These are phyloP conservation scores for Nyctibius grandis DNA, from an alignment of 2,797 vertebrate species.

Conservation along the genomic window DNA sequence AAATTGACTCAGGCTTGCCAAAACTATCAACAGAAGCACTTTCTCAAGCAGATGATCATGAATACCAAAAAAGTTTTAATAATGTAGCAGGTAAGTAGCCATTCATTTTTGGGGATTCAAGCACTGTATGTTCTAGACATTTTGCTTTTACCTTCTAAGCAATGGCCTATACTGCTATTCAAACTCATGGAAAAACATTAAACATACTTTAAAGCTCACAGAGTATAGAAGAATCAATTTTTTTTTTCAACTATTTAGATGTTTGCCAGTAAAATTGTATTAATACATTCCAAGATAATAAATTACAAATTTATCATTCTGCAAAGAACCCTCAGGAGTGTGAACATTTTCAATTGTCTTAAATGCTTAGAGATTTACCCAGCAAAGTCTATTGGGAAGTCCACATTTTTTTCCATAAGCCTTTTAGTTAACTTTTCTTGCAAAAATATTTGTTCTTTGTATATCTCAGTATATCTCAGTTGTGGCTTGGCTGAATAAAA, in stretches of 20 bases:
- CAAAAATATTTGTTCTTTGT: background rate
- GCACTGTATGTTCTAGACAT: background rate
- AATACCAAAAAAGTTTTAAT: background rate
- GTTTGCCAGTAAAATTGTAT: background rate
- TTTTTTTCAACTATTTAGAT: background rate
- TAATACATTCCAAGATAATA: background rate
- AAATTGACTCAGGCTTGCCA: background rate
- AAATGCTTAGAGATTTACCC: background rate
- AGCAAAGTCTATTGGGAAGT: background rate
- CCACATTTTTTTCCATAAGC: background rate
- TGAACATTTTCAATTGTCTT: background rate
- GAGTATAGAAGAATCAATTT: background rate
- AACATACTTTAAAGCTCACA: background rate
- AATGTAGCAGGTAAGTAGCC: background rate
- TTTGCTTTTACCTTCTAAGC: background rate
- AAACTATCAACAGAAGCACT: background rate
- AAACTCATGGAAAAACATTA: background rate
- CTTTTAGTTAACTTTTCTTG: background rate
- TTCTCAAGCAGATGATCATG: background rate
- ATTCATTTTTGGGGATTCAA: background rate
- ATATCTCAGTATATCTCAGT: background rate
- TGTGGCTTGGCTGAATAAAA: constrained; percentile 25
- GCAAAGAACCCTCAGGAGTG: background rate
- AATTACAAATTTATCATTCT: background rate
- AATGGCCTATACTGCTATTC: background rate